Evolutionary conservation across 2,113 vertebrate species (phyloP), one percentile per base, ranked within the genome.

Genomic region (Bombycilla garrulus): DNA sequence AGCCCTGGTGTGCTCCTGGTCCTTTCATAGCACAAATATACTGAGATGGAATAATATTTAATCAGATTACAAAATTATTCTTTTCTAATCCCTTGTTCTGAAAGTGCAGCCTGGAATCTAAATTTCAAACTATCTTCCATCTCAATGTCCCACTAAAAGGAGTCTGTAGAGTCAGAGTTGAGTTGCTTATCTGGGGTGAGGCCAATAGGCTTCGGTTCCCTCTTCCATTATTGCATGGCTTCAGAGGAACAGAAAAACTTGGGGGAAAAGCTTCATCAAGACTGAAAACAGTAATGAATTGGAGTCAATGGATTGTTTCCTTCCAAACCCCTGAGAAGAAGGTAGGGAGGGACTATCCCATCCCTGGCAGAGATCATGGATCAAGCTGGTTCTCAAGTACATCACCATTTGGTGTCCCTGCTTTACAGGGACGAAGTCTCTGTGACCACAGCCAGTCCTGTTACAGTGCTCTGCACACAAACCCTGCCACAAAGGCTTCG

Each of bases 81-180:
- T 88, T 92, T 92, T 54, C 19, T 82, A 93, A 82, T 53, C 38
- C 23, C 38, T 45, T 81, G 24, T 47, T 78, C 15, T 44, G 22
- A 22, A 71, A 73, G 10, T 38, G 38, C 48, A 83, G 19, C 12
- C 58, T 12, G 12, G 54, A 90, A 88, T 83, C 33, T 90, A 79
- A 80, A 62, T 86, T 94, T 80, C 22, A 85, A 91, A 23, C 60
- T 71, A 22, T 44, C 15, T 92, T 93, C 42, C 23, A 45, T 61
- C 25, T 86, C 62, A 69, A 8, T 12, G 2, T 16, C n/a, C 16
- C 53, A 21, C 23, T 54, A 29, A 82, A 69, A 72, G 15, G 4
- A 76, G 3, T 53, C 50, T 65, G n/a, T 66, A 10, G 51, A 33
- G 12, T 65, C 42, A 45, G 42, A 77, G 22, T 61, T 0, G 0